Evolutionary conservation across 2,113 vertebrate genomes (phyloP).

Genomic region (Crotalus viridis): DNA sequence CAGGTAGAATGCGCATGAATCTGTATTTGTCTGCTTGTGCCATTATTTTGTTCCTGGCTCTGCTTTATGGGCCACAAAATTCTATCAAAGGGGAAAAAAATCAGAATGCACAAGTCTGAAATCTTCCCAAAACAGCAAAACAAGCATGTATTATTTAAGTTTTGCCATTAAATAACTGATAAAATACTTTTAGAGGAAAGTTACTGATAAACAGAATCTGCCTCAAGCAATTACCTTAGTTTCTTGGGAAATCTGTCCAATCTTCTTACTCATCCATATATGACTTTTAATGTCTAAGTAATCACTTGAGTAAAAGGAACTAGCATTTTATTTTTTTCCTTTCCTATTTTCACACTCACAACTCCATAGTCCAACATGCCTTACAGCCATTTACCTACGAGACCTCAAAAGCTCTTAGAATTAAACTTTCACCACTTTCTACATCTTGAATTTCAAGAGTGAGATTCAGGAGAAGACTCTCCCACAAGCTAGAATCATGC

Average conservation of each 20-base stretch:
- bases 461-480: slow-evolving; percentile 5
- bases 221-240: background rate
- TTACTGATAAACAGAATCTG: background rate
- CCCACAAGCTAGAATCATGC: slow-evolving; percentile 26
- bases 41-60: background rate
- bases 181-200: background rate
- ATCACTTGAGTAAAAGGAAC: background rate
- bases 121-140: background rate
- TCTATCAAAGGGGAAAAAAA: background rate
- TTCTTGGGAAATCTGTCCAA: background rate
- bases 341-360: background rate
- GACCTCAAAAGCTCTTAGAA: slow-evolving; percentile 16
- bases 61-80: background rate
- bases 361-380: background rate
- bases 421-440: slow-evolving; percentile 56
- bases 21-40: background rate
- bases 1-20: background rate
- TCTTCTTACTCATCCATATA: background rate
- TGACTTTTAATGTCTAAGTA: background rate
- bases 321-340: background rate
- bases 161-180: background rate
- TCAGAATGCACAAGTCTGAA: background rate
- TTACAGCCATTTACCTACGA: slow-evolving; percentile 6
- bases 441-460: slow-evolving; percentile 24
- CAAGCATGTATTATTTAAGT: background rate